Evolutionary conservation across 2,888 invertebrate species (phyloP), one percentile per base, ranked within the genome.

Genomic region (Xanthia icteritia): DNA sequence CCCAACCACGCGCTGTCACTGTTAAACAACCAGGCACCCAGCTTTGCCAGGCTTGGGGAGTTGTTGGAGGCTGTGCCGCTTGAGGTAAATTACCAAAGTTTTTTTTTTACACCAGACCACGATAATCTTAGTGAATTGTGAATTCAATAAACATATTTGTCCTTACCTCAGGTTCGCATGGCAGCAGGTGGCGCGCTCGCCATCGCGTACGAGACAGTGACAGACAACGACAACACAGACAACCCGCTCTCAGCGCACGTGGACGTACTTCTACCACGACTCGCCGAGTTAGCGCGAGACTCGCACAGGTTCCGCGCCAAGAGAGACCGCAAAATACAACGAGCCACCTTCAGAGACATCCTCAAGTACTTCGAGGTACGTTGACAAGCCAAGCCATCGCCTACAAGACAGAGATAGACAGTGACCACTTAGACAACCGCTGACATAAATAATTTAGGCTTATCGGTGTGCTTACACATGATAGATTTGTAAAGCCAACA

Each of bases 291-390:
- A 84, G 98, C 99, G 20, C 98, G 98, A 0, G 99, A 99, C 96
- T 99, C 99, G 63, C 98, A 99, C 94, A 99, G 99, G 96, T 99
- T 90, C 93, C 97, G 99, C 87, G 99, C 99, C 45, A 99, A 99
- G 94, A 98, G 99, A 83, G 99, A 99, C 94, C 97, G 99, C 79
- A 98, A 99, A 94, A 97, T 98, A 88, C 99, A 99, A 94, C 97
- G 99, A 20, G 99, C 99, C 45, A 99, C 99, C 86, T 99, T 99
- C 96, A 97, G 99, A 71, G 99, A 99, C 92, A 98, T 99, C 83
- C 97, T 99, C 79, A 97, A 98, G 92, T 99, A 98, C 91, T 98
- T 99, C 78, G 99, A 99, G 97, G 99, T 99, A 89, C 92, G 94
- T 68, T n/a, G 0, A 48, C 48, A 31, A 31, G 31, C 31, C 11